Percentiles rank a stretch among this genome's conserved stretches.
These are phyloP conservation scores for Pangasius macronema DNA, from an alignment of 2,797 vertebrate species.

Conservation along the genomic window DNA sequence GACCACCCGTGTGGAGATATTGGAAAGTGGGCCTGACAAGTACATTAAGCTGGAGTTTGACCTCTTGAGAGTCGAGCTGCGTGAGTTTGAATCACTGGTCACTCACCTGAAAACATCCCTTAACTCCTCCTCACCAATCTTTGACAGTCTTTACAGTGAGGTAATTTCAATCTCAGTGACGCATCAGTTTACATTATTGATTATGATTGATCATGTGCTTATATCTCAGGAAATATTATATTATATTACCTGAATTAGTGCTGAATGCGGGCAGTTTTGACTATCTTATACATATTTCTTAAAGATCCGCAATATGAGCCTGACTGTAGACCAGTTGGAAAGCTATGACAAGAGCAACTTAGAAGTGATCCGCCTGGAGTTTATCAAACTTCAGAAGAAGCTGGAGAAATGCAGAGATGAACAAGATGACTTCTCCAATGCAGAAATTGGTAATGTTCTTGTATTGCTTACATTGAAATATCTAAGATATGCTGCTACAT, in stretches of 20 bases:
- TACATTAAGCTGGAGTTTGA: conserved; percentile 86
- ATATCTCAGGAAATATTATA: background rate
- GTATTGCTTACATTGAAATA: background rate
- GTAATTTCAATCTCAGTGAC: conserved; percentile 60
- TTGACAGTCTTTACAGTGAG: conserved; percentile 80
- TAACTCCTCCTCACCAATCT: conserved; percentile 64
- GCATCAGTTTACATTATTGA: background rate
- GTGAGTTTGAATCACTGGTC: conserved; percentile 75
- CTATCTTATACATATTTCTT: background rate
- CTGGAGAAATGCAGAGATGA: conserved; percentile 70
- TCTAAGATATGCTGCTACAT: background rate
- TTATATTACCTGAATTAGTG: background rate
- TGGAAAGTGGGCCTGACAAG: conserved; percentile 71
- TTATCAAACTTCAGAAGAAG: conserved; percentile 72
- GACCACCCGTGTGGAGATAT: conserved; percentile 68
- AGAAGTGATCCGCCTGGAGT: conserved; percentile 69
- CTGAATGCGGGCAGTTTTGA: background rate
- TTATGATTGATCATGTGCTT: background rate
- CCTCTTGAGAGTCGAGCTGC: conserved; percentile 80
- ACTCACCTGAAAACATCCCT: conserved; percentile 68
- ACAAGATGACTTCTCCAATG: conserved; percentile 57
- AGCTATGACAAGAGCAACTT: conserved; percentile 72
- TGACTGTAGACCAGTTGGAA: conserved; percentile 71
- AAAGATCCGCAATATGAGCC: conserved; percentile 84
- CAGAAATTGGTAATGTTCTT: conserved; percentile 64